Base-by-base conservation (phyloP, 2,888 invertebrate genomes). In the Phyllotreta striolata region DNA sequence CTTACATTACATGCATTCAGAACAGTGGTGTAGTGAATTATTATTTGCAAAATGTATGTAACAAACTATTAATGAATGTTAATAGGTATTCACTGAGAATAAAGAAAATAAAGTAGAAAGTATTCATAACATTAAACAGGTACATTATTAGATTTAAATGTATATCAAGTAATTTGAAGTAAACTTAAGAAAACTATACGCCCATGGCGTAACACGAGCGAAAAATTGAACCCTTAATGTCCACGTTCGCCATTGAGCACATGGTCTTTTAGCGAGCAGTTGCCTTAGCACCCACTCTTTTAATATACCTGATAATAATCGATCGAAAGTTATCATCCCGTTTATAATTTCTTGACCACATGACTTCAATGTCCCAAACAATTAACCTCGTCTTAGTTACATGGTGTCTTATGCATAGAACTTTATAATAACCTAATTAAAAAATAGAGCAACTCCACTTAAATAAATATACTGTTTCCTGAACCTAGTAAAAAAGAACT, bases 321-420 rank as follows among this genome's bases (percentile, higher is more conserved):
- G 70, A 73, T 72, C 70, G 71, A 69, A 70, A 71, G 68, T 71
- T 70, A 70, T 69, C 66, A 61, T 59, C 61, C 52, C 66, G 71
- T 71, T 71, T 64, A 64, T 62, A 62, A 70, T 69, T 65, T 64
- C 64, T 66, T 52, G 38, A 44, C 62, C 62, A 62, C 52, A 56
- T 62, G 57, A 62, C 57, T 38, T 38, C 10, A 13, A 38, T 52
- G 38, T 38, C 52, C 6, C 38, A 52, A 52, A 52, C 14, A 52
- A 52, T 52, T 52, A 52, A 35, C 10, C 10, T 8, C 8, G 4
- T 34, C n/a, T 14, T 14, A 13, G 13, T 14, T 9, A 47, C 49
- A 49, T 2, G 44, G 44, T 44, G 14, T 14, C 10, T 13, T 44
- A 13, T 6, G 12, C 9, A 12, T 10, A 12, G 12, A 7, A 44